Evolutionary conservation across 2,797 vertebrate species (phyloP).

Genomic region (Diplodus sargus): DNA sequence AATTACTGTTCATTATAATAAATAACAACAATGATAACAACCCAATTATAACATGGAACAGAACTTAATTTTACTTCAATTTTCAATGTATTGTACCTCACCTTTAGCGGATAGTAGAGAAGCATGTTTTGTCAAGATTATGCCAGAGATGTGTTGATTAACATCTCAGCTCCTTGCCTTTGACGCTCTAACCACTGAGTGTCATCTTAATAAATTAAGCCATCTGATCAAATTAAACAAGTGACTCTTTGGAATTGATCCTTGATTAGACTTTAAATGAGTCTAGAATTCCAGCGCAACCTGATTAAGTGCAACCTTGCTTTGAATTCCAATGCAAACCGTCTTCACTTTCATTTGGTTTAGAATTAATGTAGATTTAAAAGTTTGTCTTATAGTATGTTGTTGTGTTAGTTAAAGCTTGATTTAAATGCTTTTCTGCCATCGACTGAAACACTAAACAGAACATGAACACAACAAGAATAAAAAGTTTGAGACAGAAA

Average conservation of each 20-base stretch:
- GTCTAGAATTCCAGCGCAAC: slow-evolving; percentile 53
- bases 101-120: slow-evolving; percentile 1
- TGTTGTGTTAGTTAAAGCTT: slow-evolving; percentile 37
- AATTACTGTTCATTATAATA: slow-evolving; percentile 23
- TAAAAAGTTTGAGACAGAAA: slow-evolving; percentile 36
- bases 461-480: slow-evolving; percentile 15
- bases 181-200: slow-evolving; percentile 25
- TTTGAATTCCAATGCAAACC: slow-evolving; percentile 65
- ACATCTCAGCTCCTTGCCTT: slow-evolving; percentile 48
- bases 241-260: slow-evolving; percentile 68
- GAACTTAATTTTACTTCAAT: background rate
- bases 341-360: slow-evolving; percentile 47
- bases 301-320: slow-evolving; percentile 64
- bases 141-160: slow-evolving; percentile 35
- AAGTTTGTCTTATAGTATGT: slow-evolving; percentile 26
- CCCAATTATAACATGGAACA: slow-evolving; percentile 8
- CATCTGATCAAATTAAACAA: slow-evolving; percentile 66
- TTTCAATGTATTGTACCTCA: background rate
- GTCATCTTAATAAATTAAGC: slow-evolving; percentile 59
- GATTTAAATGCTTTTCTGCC: slow-evolving; percentile 26
- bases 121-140: slow-evolving; percentile 16
- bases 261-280: slow-evolving; percentile 67
- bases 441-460: slow-evolving; percentile 6
- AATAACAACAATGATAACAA: slow-evolving; percentile 14
- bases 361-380: slow-evolving; percentile 44